A percentile compares a stretch with the other conserved stretches of the same genome.
Evolutionary conservation across 2,113 vertebrate species (phyloP).

Genomic region (Echinops telfairi): DNA sequence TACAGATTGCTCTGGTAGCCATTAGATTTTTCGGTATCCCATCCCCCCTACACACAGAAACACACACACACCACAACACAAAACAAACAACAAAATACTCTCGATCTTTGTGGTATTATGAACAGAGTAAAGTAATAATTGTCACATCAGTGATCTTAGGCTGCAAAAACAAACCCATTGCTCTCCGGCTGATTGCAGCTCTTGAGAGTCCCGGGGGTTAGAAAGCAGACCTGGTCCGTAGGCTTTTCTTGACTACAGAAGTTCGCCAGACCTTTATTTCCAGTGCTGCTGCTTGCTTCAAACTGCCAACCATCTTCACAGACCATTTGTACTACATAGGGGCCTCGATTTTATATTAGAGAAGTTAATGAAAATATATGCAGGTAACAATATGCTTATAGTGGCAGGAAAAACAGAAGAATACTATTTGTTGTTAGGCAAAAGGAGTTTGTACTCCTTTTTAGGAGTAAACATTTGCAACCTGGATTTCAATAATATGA

Average conservation of each 20-base stretch:
- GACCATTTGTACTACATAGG: too few species aligned
- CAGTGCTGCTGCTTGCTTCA: not conserved
- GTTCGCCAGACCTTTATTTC: not conserved
- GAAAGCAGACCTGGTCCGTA: not conserved
- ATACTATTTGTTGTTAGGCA: not conserved
- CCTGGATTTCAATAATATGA: not conserved
- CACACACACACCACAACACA: not conserved
- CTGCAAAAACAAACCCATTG: not conserved
- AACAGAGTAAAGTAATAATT: not conserved
- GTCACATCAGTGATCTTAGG: not conserved
- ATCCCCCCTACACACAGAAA: too few species aligned
- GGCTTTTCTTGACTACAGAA: not conserved
- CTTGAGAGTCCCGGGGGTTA: not conserved
- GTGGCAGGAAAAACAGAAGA: not conserved
- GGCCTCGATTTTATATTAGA: too few species aligned
- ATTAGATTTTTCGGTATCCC: not conserved
- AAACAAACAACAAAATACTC: not conserved
- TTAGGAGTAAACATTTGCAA: not conserved
- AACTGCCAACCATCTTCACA: not conserved
- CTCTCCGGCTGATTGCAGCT: not conserved
- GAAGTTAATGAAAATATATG: not conserved
- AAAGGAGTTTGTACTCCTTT: not conserved
- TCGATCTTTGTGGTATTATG: not conserved
- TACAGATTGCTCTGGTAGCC: not conserved
- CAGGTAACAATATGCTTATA: not conserved